Evolutionary conservation across 2,113 vertebrate species (phyloP).

Genomic region (Elanoides forficatus): DNA sequence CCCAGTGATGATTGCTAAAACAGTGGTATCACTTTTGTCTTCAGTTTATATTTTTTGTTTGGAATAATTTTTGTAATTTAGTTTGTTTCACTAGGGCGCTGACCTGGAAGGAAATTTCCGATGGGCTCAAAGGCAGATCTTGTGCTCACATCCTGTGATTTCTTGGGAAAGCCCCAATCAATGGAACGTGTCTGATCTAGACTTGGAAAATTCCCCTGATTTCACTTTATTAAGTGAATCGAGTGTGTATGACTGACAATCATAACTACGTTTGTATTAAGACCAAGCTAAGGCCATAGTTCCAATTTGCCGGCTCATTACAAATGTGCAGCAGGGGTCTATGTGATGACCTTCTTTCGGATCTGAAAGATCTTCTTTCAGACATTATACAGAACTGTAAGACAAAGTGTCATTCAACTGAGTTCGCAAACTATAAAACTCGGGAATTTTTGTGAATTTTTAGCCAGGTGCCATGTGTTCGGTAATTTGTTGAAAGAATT

Average conservation of each 20-base stretch:
- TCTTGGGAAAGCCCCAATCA: neutral
- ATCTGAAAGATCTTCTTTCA: neutral
- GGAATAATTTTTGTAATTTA: neutral
- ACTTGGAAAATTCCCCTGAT: neutral
- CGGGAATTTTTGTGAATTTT: neutral
- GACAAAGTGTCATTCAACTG: neutral
- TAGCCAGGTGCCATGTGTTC: neutral
- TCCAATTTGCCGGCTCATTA: rapidly evolving
- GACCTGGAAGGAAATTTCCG: neutral
- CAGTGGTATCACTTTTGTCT: neutral
- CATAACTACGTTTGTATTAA: neutral
- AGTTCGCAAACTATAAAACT: neutral
- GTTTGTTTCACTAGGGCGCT: neutral
- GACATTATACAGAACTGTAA: neutral
- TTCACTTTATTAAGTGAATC: neutral
- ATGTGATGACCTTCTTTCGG: too few species aligned
- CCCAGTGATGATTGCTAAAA: neutral
- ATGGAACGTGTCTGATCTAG: neutral
- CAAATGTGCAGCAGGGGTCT: too few species aligned
- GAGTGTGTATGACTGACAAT: neutral
- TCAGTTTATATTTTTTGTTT: too few species aligned
- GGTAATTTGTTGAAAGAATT: neutral
- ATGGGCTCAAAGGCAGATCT: neutral
- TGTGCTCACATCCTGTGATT: neutral
- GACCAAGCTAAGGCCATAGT: neutral